A percentile compares a stretch with the other conserved stretches of the same genome.
phyloP scores from a whole-genome alignment of 2,797 vertebrate genomes.

The Acrocephalus scirpaceus region DNA sequence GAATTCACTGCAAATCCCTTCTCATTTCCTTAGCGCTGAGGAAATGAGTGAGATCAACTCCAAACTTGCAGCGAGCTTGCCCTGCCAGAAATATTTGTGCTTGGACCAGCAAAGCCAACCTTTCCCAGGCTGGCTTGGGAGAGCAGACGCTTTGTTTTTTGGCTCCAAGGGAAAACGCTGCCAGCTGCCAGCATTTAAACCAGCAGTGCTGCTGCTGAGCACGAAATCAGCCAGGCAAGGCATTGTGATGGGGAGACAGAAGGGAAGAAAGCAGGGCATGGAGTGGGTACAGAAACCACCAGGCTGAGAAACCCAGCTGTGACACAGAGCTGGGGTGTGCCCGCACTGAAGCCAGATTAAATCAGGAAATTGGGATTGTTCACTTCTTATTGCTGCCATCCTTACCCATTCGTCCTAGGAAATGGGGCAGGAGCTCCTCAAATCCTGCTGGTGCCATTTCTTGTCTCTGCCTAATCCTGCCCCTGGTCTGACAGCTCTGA shows the following conservation, averaged over 20 bases:
- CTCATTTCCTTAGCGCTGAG: not conserved
- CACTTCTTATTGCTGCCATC: not conserved
- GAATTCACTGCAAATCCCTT: constrained; percentile 14
- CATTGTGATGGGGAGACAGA: not conserved
- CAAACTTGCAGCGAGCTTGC: not conserved
- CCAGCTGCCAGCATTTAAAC: not conserved
- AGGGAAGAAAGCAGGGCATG: not conserved
- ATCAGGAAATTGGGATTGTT: not conserved
- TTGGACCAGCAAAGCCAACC: not conserved
- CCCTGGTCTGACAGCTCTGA: not conserved
- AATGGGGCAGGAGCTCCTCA: not conserved
- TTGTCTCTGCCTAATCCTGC: not conserved
- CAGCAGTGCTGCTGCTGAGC: not conserved
- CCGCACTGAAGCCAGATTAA: not conserved
- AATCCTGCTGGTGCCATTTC: not conserved
- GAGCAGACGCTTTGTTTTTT: not conserved
- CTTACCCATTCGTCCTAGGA: not conserved
- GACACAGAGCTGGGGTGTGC: not conserved
- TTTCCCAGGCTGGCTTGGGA: not conserved
- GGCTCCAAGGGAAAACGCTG: not conserved
- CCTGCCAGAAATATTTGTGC: constrained; percentile 34
- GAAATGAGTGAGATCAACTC: not conserved
- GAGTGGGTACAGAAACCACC: not conserved
- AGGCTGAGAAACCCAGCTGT: not conserved
- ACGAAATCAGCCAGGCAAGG: not conserved